Conservation (phyloP, 2,113 vertebrate species). For the Myxocyprinus asiaticus region DNA sequence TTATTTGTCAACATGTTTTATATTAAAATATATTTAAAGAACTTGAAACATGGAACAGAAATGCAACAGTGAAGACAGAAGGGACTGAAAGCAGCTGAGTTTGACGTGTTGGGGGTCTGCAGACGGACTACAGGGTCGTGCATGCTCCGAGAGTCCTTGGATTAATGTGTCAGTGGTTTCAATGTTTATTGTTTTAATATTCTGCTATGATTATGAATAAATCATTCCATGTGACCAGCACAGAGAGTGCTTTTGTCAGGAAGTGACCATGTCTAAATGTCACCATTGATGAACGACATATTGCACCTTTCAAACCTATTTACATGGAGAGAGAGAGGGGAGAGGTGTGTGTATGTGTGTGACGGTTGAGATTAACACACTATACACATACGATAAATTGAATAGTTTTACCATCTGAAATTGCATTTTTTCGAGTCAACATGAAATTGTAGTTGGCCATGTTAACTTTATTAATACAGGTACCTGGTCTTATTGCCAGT, state of each 20-base stretch:
- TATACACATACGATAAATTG: too few relatives aligned
- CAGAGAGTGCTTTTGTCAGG: constrained; percentile 16
- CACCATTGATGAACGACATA: too few relatives aligned
- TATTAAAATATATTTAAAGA: constrained; percentile 65
- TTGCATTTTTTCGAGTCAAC: too few relatives aligned
- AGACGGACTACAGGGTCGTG: too few relatives aligned
- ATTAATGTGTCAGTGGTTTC: constrained; percentile 78
- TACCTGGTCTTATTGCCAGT: too few relatives aligned
- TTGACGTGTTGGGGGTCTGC: constrained; percentile 42
- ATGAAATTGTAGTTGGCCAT: too few relatives aligned
- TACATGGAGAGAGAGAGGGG: too few relatives aligned
- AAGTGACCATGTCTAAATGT: constrained; percentile 7
- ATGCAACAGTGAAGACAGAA: constrained; percentile 52
- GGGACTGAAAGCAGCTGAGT: constrained; percentile 32
- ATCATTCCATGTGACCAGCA: constrained; percentile 83
- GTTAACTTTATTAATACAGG: too few relatives aligned
- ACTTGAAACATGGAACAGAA: constrained; percentile 47
- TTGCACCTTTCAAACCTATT: too few relatives aligned
- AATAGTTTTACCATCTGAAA: too few relatives aligned
- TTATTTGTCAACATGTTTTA: constrained; percentile 69
- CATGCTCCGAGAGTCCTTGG: constrained; percentile 79
- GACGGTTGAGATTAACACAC: too few relatives aligned
- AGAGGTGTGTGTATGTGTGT: too few relatives aligned
- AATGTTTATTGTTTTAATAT: constrained; percentile 92
- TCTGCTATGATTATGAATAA: constrained; percentile 92